A percentile compares a stretch with the other conserved stretches of the same genome.
Conservation (phyloP, 2,888 invertebrate species). For the Lamproptera curius region DNA sequence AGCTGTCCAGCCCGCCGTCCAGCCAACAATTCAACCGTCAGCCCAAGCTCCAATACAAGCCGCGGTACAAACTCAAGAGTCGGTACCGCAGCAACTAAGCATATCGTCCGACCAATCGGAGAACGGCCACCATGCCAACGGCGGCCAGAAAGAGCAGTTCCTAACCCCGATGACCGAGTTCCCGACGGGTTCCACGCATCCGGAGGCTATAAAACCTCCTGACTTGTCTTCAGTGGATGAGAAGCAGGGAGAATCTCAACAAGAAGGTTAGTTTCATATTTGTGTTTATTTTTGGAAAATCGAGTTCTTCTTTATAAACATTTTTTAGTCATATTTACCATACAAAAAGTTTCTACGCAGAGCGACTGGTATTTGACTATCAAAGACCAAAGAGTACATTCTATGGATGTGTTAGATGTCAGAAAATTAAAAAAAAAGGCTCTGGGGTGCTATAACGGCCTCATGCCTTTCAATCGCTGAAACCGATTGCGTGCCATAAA, state of each 20-base stretch:
- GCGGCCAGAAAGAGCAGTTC: conserved; percentile 62
- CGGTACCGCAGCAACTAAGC: conserved; percentile 51
- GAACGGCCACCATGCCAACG: conserved; percentile 47
- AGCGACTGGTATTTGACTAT: too few relatives aligned
- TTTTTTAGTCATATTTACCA: too few relatives aligned
- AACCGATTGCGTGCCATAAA: too few relatives aligned
- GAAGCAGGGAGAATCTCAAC: conserved; percentile 49
- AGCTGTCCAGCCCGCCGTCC: neutral
- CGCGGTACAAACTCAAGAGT: conserved; percentile 33
- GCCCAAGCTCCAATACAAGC: conserved; percentile 17
- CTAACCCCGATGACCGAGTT: conserved; percentile 67
- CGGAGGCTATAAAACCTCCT: conserved; percentile 51
- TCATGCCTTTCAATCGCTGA: too few relatives aligned
- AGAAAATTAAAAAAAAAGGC: too few relatives aligned
- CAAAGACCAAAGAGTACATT: too few relatives aligned
- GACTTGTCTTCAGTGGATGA: conserved; percentile 67
- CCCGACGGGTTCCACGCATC: conserved; percentile 49
- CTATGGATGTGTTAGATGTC: too few relatives aligned
- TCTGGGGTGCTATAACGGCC: too few relatives aligned
- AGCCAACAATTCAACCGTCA: conserved; percentile 6
- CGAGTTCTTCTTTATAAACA: too few relatives aligned
- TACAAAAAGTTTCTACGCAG: too few relatives aligned
- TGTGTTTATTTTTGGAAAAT: too few relatives aligned
- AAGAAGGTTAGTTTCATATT: conserved; percentile 59
- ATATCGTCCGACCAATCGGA: conserved; percentile 46